Evolutionary conservation across 2,797 vertebrate genomes (phyloP), one percentile per base, ranked within the genome.

Genomic region (Apogon hyalosoma): DNA sequence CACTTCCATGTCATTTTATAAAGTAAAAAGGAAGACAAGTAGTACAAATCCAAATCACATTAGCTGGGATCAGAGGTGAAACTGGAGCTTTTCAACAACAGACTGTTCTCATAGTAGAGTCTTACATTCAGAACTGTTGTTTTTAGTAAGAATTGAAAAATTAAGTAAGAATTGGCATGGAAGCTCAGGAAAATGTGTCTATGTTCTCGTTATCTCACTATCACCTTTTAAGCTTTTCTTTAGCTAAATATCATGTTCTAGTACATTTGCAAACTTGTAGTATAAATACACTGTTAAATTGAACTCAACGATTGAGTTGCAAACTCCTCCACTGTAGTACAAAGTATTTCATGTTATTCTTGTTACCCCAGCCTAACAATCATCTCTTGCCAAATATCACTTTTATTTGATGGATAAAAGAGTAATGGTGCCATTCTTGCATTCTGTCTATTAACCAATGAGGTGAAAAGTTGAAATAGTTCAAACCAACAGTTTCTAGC

Each of bases 41-140:
- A 8, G 33, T 9, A 36, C 6, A 36, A 36, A 36, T 36, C 33
- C 90, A 94, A 94, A 94, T 95, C 92, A 93, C 93, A 94, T 94
- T 94, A 94, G 91, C 88, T 39, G 87, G 91, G 93, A 94, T 94
- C 92, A 93, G 93, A 93, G 91, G 91, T 93, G 92, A 93, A 94
- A 93, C 92, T 90, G 84, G 92, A 93, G 91, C 91, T 90, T 92
- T 90, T 92, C 89, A 91, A 93, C 92, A 92, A 86, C 85, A 88
- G 90, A 88, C 88, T 88, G 89, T 90, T 88, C 86, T 91, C 91
- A 85, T 28, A 3, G 24, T 28, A 28, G 24, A 28, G 33, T 36
- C 33, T 36, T 36, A 36, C 9, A 36, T 36, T 36, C 9, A 36
- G 2, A 36, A 1, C 9, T 36, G 9, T 31, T 6, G 28, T 9